phyloP scores from a whole-genome alignment of 2,113 vertebrate genomes.

The Vicugna pacos region DNA sequence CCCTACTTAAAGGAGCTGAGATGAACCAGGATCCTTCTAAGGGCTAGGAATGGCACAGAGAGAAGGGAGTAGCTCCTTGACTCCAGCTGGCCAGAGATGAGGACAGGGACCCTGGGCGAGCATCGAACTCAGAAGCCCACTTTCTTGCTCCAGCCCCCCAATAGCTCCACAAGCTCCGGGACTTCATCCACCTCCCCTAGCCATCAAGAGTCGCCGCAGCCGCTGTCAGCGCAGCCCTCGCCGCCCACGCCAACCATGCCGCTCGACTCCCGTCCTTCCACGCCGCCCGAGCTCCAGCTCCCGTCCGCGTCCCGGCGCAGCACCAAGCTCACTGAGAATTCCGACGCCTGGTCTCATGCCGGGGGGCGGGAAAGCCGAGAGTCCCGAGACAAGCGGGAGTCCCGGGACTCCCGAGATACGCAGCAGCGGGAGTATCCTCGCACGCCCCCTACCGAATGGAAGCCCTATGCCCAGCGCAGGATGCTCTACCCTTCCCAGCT shows the following conservation, averaged over 20 bases:
- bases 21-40: background rate
- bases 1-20: background rate
- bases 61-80: background rate
- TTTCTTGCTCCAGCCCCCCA: constrained; percentile 51
- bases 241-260: background rate
- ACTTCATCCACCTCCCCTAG: constrained; percentile 54
- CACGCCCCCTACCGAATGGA: constrained; percentile 31
- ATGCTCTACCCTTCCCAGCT: fast-evolving
- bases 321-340: background rate
- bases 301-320: background rate
- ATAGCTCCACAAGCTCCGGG: constrained; percentile 54
- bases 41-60: background rate
- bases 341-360: background rate
- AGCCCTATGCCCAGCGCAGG: constrained; percentile 27
- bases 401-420: background rate
- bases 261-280: background rate
- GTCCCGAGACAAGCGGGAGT: background rate
- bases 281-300: background rate
- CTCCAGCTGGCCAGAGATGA: background rate
- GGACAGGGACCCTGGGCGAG: no score
- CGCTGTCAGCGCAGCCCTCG: background rate
- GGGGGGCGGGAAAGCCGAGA: background rate
- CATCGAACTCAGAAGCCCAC: background rate
- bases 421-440: background rate
- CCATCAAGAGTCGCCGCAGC: background rate